A percentile compares a stretch with the other conserved stretches of the same genome.
These are phyloP conservation scores for Malthinus flaveolus DNA, from an alignment of 2,888 invertebrate species.

Conservation along the genomic window DNA sequence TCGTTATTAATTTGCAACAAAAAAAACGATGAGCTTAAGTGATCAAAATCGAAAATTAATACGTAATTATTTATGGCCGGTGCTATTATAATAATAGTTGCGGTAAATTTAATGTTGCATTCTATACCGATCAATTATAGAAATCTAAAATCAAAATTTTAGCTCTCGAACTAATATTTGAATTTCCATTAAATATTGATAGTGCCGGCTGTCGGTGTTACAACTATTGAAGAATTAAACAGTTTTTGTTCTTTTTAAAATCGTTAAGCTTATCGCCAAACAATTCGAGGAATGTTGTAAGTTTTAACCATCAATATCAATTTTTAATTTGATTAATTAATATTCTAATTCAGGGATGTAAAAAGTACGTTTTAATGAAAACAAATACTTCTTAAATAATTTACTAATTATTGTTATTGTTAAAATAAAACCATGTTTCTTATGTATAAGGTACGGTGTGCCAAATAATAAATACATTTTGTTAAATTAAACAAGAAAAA, in stretches of 20 bases:
- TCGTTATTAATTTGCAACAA: background rate
- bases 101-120: background rate
- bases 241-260: no score
- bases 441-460: slow-evolving; percentile 28
- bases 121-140: background rate
- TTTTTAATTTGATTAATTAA: slow-evolving; percentile 8
- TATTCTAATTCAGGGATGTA: slow-evolving; percentile 22
- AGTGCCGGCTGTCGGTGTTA: no score
- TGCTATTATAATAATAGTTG: no score
- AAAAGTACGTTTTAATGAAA: slow-evolving; percentile 6
- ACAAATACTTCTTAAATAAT: background rate
- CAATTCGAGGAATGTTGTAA: no score
- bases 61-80: no score
- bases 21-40: background rate
- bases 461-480: slow-evolving; percentile 24
- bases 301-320: background rate
- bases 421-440: slow-evolving; percentile 21
- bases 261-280: no score
- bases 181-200: no score
- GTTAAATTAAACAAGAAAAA: slow-evolving; percentile 14
- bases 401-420: slow-evolving; percentile 24
- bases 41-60: background rate
- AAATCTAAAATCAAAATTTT: no score
- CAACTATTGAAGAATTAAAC: no score
- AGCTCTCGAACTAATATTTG: no score